Conservation (phyloP, 1,140 invertebrate species). For the Drosophila grimshawi region DNA sequence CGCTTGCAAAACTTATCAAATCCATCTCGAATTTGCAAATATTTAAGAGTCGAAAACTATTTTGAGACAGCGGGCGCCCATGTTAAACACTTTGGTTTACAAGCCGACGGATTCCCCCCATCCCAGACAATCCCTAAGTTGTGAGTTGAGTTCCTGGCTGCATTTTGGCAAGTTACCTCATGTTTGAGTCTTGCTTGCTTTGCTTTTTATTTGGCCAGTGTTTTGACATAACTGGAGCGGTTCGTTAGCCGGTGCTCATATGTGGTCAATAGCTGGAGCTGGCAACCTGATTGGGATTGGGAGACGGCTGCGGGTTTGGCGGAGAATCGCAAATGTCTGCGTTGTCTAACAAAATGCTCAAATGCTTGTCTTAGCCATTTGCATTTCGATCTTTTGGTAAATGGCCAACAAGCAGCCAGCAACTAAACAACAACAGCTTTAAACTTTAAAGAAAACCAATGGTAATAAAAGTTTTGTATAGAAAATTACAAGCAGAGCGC, state of each 20-base stretch:
- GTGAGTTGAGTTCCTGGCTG: conserved; percentile 36
- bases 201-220: conserved; percentile 38
- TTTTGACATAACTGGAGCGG: conserved; percentile 80
- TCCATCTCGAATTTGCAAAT: conserved; percentile 42
- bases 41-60: conserved; percentile 39
- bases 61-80: conserved; percentile 37
- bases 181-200: conserved; percentile 28
- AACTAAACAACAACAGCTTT: conserved; percentile 1
- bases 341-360: conserved; percentile 73
- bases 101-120: conserved; percentile 32
- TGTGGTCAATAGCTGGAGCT: conserved; percentile 26
- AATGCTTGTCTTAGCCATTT: conserved; percentile 76
- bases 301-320: conserved; percentile 31
- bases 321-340: conserved; percentile 45
- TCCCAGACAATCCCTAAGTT: neutral
- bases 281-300: conserved; percentile 66
- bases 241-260: conserved; percentile 43
- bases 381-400: conserved; percentile 80
- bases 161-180: conserved; percentile 67
- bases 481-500: conserved; percentile 66
- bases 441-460: conserved; percentile 58
- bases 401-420: conserved; percentile 47
- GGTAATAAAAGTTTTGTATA: conserved; percentile 77
- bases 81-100: conserved; percentile 74
- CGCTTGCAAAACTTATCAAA: conserved; percentile 6